Conservation (phyloP, 2,113 vertebrate species). For the Orientallactaga bullata region DNA sequence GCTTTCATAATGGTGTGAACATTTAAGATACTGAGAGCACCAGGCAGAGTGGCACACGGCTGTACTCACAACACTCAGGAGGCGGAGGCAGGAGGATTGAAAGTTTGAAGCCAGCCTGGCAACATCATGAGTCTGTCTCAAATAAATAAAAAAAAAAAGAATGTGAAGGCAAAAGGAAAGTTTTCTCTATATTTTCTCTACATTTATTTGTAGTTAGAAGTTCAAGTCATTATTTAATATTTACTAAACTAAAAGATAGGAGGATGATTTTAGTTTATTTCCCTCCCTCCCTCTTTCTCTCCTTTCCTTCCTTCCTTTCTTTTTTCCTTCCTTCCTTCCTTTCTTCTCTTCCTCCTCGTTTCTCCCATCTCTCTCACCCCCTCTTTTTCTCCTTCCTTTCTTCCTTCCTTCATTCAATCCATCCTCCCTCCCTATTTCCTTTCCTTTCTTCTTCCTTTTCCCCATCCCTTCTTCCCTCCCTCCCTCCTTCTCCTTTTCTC, state of each 20-base stretch:
- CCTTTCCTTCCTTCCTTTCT: background rate
- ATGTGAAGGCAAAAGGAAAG: constrained; percentile 28
- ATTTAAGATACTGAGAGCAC: background rate
- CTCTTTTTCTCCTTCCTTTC: too few species aligned
- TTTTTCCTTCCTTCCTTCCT: too few species aligned
- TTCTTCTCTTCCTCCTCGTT: too few species aligned
- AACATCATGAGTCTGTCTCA: background rate
- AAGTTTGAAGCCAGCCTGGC: background rate
- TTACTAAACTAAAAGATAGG: background rate
- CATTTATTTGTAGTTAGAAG: background rate
- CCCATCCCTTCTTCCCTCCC: background rate
- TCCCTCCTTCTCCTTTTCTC: too few species aligned
- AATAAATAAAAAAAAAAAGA: background rate
- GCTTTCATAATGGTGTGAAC: background rate
- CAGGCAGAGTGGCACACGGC: too few species aligned
- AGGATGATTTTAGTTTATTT: background rate
- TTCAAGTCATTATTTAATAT: constrained; percentile 32
- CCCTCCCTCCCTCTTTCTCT: background rate
- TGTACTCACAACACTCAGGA: background rate
- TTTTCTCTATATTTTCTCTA: background rate
- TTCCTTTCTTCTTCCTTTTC: background rate
- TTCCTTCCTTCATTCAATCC: too few species aligned
- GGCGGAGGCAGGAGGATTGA: background rate
- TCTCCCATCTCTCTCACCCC: too few species aligned
- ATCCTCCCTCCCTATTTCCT: background rate